phyloP scores from a whole-genome alignment of 2,113 vertebrate species.

The Podarcis raffonei region DNA sequence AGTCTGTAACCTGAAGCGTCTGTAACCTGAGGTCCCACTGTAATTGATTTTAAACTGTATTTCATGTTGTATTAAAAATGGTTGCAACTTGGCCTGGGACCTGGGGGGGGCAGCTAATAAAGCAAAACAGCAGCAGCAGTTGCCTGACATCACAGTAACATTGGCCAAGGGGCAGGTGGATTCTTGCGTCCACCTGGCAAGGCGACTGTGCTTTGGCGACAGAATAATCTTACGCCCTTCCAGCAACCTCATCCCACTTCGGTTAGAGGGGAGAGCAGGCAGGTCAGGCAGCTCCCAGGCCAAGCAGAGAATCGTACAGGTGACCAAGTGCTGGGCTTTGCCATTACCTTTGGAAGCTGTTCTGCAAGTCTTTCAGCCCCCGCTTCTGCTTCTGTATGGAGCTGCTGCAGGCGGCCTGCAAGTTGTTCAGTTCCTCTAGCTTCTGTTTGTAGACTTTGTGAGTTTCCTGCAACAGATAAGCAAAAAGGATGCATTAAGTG shows the following conservation, averaged over 20 bases:
- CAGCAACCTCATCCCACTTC: neutral
- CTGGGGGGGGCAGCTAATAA: no score
- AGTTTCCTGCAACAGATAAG: slow-evolving; percentile 80
- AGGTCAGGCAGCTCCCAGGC: neutral
- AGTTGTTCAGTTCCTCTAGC: slow-evolving; percentile 89
- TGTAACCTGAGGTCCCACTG: no score
- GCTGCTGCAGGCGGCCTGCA: slow-evolving; percentile 86
- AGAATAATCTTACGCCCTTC: neutral
- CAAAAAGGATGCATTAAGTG: neutral
- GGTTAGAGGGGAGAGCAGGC: neutral
- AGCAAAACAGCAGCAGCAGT: neutral
- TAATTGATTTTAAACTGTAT: no score
- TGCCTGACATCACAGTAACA: neutral
- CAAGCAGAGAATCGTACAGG: neutral
- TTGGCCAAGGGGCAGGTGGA: no score
- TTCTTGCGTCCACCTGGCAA: no score
- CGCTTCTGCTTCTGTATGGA: slow-evolving; percentile 90
- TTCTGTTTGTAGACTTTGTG: slow-evolving; percentile 94
- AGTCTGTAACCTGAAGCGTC: no score
- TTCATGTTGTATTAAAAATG: no score
- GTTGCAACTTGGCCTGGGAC: no score
- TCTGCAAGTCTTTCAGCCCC: slow-evolving; percentile 81
- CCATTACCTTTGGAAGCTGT: slow-evolving; percentile 80
- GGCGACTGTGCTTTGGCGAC: neutral
- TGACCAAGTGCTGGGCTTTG: neutral